phyloP scores from a whole-genome alignment of 2,113 vertebrate species.

The Cricetomys ansorgei region DNA sequence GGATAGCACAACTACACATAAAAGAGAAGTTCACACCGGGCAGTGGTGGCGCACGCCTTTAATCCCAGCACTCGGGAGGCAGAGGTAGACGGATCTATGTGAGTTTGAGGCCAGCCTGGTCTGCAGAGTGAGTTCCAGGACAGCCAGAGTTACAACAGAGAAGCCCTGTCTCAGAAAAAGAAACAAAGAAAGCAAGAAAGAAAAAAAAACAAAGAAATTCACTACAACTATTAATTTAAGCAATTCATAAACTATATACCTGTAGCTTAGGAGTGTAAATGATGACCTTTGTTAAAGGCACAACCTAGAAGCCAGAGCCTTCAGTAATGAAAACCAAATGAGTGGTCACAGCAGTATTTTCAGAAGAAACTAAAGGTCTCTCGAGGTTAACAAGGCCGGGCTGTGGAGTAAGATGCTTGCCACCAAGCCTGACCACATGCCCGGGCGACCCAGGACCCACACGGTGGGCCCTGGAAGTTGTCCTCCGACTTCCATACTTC shows the following conservation, averaged over 20 bases:
- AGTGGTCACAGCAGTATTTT: not conserved
- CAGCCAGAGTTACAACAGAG: too few relatives aligned
- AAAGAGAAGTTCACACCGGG: too few relatives aligned
- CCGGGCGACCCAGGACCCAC: not conserved
- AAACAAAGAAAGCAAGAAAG: too few relatives aligned
- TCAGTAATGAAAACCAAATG: not conserved
- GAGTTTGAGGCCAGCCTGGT: too few relatives aligned
- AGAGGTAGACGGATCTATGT: too few relatives aligned
- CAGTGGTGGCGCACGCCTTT: too few relatives aligned
- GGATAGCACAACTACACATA: not conserved
- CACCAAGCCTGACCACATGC: not conserved
- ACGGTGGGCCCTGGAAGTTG: not conserved
- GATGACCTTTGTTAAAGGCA: conserved; percentile 18
- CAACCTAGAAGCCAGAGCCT: conserved; percentile 9
- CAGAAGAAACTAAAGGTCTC: not conserved
- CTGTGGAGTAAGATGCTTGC: not conserved
- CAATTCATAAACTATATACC: not conserved
- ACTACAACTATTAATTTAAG: conserved; percentile 2
- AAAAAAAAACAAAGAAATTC: too few relatives aligned
- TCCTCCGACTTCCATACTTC: not conserved
- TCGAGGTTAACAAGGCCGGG: not conserved
- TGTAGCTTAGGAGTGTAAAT: not conserved
- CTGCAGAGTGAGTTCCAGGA: too few relatives aligned
- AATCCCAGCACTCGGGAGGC: too few relatives aligned
- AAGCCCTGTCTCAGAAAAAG: too few relatives aligned